Conservation (phyloP, 2,888 invertebrate genomes). For the Lomographa bimaculata region DNA sequence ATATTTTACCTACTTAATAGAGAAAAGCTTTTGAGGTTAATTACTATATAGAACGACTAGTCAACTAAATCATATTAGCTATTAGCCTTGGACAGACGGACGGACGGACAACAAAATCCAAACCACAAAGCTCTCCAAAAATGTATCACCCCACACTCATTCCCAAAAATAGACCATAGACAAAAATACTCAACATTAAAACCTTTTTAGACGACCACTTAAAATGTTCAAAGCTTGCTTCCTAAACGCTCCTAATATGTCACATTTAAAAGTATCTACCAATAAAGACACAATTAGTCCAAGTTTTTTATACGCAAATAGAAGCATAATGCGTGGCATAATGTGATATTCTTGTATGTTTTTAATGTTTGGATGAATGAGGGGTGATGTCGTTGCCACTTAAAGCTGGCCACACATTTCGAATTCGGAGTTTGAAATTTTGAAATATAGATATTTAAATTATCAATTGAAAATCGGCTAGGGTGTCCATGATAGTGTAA, state of each 20-base stretch:
- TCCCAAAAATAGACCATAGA: slow-evolving; percentile 6
- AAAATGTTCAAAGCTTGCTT: slow-evolving; percentile 40
- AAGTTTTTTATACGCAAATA: slow-evolving; percentile 39
- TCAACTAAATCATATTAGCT: no score
- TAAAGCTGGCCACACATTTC: neutral
- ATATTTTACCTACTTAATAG: no score
- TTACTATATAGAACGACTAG: no score
- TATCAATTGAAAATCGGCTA: no score
- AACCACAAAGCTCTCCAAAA: no score
- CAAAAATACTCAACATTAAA: slow-evolving; percentile 27
- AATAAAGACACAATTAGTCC: slow-evolving; percentile 56
- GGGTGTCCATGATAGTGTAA: no score
- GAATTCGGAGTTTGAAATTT: neutral
- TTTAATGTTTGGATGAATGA: slow-evolving; percentile 22
- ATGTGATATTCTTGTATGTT: slow-evolving; percentile 41
- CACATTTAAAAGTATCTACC: slow-evolving; percentile 47
- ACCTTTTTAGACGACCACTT: slow-evolving; percentile 41
- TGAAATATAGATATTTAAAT: neutral
- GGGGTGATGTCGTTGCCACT: slow-evolving; percentile 8
- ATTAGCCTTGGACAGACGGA: no score
- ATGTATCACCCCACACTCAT: slow-evolving; percentile 3
- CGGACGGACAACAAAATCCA: no score
- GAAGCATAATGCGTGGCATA: slow-evolving; percentile 27
- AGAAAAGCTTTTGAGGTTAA: no score
- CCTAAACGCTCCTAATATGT: slow-evolving; percentile 53